Evolutionary conservation across 2,888 invertebrate genomes (phyloP).

Genomic region (Catocala nupta): DNA sequence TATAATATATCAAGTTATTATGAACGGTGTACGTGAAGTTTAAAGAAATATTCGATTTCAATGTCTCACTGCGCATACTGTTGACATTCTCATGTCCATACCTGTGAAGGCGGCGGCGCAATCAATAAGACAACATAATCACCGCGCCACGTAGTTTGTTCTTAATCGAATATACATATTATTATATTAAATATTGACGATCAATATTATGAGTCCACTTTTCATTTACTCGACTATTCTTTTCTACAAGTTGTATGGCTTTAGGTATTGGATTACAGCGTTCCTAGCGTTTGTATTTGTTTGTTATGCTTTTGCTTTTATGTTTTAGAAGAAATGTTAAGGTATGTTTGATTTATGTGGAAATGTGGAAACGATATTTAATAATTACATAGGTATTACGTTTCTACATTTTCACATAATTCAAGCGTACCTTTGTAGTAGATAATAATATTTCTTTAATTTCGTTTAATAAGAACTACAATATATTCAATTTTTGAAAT

Average conservation of each 20-base stretch:
- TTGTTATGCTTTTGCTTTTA: background rate
- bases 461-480: too few relatives aligned
- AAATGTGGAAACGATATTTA: too few relatives aligned
- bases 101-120: background rate
- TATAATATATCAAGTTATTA: too few relatives aligned
- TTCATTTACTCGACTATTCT: constrained; percentile 16
- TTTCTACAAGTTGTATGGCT: constrained; percentile 23
- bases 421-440: too few relatives aligned
- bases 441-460: too few relatives aligned
- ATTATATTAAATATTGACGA: constrained; percentile 34
- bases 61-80: background rate
- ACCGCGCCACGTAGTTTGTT: constrained; percentile 25
- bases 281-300: background rate
- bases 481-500: too few relatives aligned
- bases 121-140: constrained; percentile 27
- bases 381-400: too few relatives aligned
- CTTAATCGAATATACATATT: constrained; percentile 17
- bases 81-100: constrained; percentile 13
- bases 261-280: constrained; percentile 10
- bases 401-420: too few relatives aligned
- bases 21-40: background rate
- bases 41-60: background rate
- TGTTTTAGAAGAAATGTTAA: background rate
- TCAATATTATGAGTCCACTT: constrained; percentile 16
- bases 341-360: too few relatives aligned